Evolutionary conservation across 2,888 invertebrate species (phyloP), one percentile per base, ranked within the genome.

Genomic region (Congeria kusceri): DNA sequence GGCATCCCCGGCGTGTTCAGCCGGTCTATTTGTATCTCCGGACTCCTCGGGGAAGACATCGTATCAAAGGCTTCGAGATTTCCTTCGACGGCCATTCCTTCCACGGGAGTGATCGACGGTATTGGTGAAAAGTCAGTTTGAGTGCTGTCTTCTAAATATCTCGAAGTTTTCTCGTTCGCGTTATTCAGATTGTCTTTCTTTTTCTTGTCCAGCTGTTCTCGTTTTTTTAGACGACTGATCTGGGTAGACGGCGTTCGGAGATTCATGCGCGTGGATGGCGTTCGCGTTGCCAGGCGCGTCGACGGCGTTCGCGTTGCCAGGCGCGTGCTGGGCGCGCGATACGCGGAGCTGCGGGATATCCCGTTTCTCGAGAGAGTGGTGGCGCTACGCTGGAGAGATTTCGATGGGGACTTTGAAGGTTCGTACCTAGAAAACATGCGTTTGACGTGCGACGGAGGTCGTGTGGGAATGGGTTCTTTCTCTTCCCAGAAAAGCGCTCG

Each of bases 401-500:
- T 63, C 25, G 58, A 53, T 20, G 49, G 39, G 0, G 80, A 61
- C 23, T 68, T 72, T 11, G 68, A 64, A 44, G 63, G 53, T 27
- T 82, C 78, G 47, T 82, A 71, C 20, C 77, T 29, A 11, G 83
- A 83, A 64, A 68, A 83, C 77, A 83, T 67, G 3, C 80, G 63
- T 53, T 75, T 80, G 23, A 77, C 71, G 58, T 66, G 68, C n/a
- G 85, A 77, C 11, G 85, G 65, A 0, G 84, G 84, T 20, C 87
- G 77, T 13, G 72, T 58, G 7, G 88, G 86, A 15, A 87, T 77
- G 1, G 86, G 83, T 57, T 83, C 72, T 49, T 88, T 83, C 18
- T 80, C 63, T 27, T 86, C 83, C 89, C 89, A 89, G 67, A 86
- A 88, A 20, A 84, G 65, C 4, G 89, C 88, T 7, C 89, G 67